A percentile compares a stretch with the other conserved stretches of the same genome.
Conservation (phyloP, 2,113 vertebrate species). For the Leucopternis melanops region DNA sequence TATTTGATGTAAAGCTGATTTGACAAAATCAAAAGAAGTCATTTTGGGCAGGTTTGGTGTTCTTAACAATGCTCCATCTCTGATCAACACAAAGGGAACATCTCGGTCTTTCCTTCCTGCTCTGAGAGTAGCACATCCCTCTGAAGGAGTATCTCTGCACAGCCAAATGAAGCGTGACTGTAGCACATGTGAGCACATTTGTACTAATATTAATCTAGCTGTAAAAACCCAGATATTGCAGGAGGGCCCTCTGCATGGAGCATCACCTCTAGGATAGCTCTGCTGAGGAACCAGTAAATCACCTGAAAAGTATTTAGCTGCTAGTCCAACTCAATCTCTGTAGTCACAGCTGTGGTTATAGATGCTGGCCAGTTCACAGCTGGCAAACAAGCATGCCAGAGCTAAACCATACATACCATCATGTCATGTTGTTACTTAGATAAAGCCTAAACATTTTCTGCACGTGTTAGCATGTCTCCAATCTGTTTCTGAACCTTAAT, state of each 20-base stretch:
- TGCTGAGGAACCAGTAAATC: neutral
- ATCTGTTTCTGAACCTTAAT: neutral
- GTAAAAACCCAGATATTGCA: neutral
- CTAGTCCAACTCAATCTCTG: neutral
- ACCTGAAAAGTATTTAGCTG: neutral
- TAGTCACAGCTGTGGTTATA: neutral
- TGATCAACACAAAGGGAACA: neutral
- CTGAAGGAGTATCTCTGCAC: neutral
- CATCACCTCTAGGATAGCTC: neutral
- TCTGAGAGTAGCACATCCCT: rapidly evolving
- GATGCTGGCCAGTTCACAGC: neutral
- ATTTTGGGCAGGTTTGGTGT: rapidly evolving
- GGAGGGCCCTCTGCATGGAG: neutral
- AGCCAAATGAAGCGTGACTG: neutral
- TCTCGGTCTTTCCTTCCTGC: neutral
- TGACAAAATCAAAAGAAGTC: neutral
- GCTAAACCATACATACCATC: neutral
- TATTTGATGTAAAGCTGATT: neutral
- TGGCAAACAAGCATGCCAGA: neutral
- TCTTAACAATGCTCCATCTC: neutral
- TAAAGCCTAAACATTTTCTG: neutral
- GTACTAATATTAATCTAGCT: neutral
- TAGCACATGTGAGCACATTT: rapidly evolving
- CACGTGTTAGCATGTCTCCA: rapidly evolving
- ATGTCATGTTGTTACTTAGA: neutral